Evolutionary conservation across 1,140 invertebrate genomes (phyloP).

Genomic region (Diploscapter pachys): DNA sequence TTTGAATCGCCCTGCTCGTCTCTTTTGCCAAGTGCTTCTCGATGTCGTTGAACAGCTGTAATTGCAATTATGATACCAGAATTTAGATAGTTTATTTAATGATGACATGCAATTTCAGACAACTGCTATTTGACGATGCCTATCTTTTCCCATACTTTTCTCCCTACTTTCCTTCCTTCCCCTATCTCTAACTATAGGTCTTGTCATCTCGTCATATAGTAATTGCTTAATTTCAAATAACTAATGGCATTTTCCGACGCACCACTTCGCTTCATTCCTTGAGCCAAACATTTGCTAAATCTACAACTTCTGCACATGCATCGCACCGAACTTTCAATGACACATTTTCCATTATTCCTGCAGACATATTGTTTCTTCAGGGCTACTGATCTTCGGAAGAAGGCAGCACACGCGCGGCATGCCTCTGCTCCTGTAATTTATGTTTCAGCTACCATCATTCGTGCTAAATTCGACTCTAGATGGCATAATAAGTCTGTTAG

Average conservation of each 20-base stretch:
- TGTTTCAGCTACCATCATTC: too few species aligned
- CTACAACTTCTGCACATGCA: constrained; percentile 31
- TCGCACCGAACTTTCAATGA: constrained; percentile 23
- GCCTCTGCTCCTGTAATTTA: background rate
- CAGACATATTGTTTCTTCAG: constrained; percentile 18
- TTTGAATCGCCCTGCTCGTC: constrained; percentile 12
- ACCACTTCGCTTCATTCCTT: constrained; percentile 21
- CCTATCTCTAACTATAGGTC: too few species aligned
- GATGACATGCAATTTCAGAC: too few species aligned
- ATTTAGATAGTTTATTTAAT: too few species aligned
- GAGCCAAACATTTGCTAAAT: constrained; percentile 23
- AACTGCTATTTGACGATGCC: too few species aligned
- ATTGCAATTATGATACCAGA: background rate
- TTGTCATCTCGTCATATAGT: too few species aligned
- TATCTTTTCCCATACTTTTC: too few species aligned
- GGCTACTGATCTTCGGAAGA: constrained; percentile 27
- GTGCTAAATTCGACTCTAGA: too few species aligned
- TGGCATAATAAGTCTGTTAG: too few species aligned
- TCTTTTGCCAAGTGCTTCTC: constrained; percentile 11
- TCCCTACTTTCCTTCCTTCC: too few species aligned
- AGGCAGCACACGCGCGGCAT: constrained; percentile 28
- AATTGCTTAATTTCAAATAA: too few species aligned
- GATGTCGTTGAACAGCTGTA: constrained; percentile 29
- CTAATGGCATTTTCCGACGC: too few species aligned
- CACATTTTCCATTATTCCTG: constrained; percentile 18